Evolutionary conservation across 2,888 invertebrate species (phyloP), one percentile per base, ranked within the genome.

Genomic region (Ophion ellenae): DNA sequence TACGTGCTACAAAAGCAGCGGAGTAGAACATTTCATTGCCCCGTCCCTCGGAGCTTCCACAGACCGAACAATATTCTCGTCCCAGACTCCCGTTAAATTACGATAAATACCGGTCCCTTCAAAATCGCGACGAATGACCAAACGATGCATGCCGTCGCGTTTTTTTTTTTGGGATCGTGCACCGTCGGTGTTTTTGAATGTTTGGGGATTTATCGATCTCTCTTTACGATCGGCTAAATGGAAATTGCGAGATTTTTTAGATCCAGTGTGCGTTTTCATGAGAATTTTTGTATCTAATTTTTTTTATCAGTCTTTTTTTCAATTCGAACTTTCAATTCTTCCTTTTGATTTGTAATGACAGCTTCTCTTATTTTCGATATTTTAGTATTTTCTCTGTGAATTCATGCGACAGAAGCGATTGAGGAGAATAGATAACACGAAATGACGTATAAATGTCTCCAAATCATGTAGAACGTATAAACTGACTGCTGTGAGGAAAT

Each of bases 31-130:
- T 86, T 86, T 86, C 83, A 86, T 86, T 77, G 83, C 64, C 61
- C 66, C 81, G 24, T 53, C 47, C 70, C 40, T 45, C 32, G 10
- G 10, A 47, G 24, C 66, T 47, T 17, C 67, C 59, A 20, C 61
- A 10, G 17, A 69, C 47, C 47, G 45, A 69, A 75, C 83, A 74
- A 86, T 83, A 86, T 86, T 86, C 70, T 61, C 36, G 10, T 45
- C 69, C 69, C 69, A 69, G 17, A 32, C 70, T 77, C 59, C 67
- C 77, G 69, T 78, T 78, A 78, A 86, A 86, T 86, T 81, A 70
- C 86, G 70, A 86, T 86, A 81, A 83, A 83, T 83, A 86, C 78
- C 74, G 74, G 81, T 75, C 81, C 75, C 81, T 81, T 74, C 64
- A 64, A 78, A 83, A 78, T 81, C 66, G 81, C 78, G 81, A 86